Evolutionary conservation across 2,888 invertebrate genomes (phyloP).

Genomic region (Norana najaformis): DNA sequence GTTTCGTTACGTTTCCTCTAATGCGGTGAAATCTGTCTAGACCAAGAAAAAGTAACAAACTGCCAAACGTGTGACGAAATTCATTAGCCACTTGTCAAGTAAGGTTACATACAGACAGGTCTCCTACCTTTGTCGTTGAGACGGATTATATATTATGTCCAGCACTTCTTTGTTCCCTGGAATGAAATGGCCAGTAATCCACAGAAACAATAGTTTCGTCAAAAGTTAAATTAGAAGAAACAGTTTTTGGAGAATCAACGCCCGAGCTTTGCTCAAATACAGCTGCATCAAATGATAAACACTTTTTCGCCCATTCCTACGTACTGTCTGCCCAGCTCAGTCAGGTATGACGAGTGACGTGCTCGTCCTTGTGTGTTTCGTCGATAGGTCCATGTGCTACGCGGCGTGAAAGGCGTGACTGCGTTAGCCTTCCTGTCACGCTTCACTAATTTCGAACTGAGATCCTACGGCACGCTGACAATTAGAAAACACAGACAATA

Average conservation of each 20-base stretch:
- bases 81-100: neutral
- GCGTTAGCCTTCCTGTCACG: neutral
- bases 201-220: neutral
- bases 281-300: neutral
- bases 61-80: neutral
- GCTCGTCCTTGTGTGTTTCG: neutral
- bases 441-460: neutral
- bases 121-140: neutral
- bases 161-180: neutral
- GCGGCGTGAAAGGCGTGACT: neutral
- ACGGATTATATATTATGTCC: neutral
- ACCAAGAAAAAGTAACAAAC: neutral
- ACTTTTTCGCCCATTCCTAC: neutral
- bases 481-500: neutral
- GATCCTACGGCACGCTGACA: too few relatives aligned
- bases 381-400: too few relatives aligned
- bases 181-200: neutral
- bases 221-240: neutral
- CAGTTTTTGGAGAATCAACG: neutral
- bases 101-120: neutral
- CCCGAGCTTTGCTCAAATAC: neutral
- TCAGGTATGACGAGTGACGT: slow-evolving; percentile 1
- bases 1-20: neutral
- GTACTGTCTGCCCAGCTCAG: neutral
- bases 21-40: neutral